Base-by-base conservation (phyloP, 2,888 invertebrate genomes). In the Pterobdella sp. region DNA sequence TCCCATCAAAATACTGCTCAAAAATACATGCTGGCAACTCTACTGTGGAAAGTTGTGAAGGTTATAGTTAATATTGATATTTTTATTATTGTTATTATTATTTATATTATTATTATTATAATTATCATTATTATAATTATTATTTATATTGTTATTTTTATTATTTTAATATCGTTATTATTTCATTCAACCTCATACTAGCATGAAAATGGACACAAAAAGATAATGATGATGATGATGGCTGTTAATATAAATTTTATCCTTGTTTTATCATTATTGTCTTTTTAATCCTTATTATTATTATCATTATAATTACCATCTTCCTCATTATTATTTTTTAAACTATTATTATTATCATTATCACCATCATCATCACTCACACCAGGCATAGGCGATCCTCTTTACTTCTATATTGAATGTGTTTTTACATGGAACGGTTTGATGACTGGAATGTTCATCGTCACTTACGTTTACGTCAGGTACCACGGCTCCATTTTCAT, bases 371-470 rank as follows among this genome's bases (percentile, higher is more conserved):
- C n/a, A 7, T 14, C 49, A 14, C 49, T 42, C 49, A 7, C 49
- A 0, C 10, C 71, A 71, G 71, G 71, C 18, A 71, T 90, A 0
- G 90, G 90, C 0, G 90, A 91, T 77, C 90, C 91, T 0, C 87
- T 90, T 74, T 88, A 90, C 81, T 93, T 93, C 84, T 94, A 93
- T 81, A 84, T 92, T 73, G 89, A 90, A 79, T 86, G 87, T 1
- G 88, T 91, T 0, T 93, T 92, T 89, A 81, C 87, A 35, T 84
- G 90, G 68, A 89, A 91, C 2, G 90, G 90, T 29, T 35, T 82
- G 0, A 81, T 90, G n/a, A 89, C 90, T 4, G 87, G 89, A 0
- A 85, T 88, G 0, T 88, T 82, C 74, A 83, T 82, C 77, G 77
- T 83, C 34, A 82, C 81, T 79, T 90, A 89, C 0, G 84, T 87